Evolutionary conservation across 2,888 invertebrate species (phyloP), one percentile per base, ranked within the genome.

Genomic region (Teinopalpus imperialis): DNA sequence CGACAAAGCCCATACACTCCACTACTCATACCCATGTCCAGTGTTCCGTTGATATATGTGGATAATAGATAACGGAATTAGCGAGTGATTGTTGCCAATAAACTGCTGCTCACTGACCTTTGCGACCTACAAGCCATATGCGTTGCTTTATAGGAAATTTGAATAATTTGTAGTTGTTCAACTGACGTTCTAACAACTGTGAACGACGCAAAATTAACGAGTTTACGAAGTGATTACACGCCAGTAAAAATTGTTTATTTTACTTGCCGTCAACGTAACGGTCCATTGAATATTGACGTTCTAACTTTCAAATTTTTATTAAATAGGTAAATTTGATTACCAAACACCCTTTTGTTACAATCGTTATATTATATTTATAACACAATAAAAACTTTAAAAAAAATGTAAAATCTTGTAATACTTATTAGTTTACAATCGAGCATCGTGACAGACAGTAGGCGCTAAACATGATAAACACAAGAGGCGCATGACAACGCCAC

Each of bases 401-500:
- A 2, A 16, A 4, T 16, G 16, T 13, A 31, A 24, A 26, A 42
- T 6, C 23, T 37, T 18, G 13, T 20, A 14, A 20, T 8, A 32
- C n/a, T 32, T 10, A 32, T n/a, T 14, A 37, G 27, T 29, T 27
- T 24, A 44, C 44, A 44, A 49, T 49, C 24, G 21, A 27, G 29
- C 47, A 45, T 45, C 49, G 44, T 58, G 54, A 60, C 54, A 47
- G 46, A 47, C 48, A 49, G 52, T 67, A 64, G 73, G 69, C 73
- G 72, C 69, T 67, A 75, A 74, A 79, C 79, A 75, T 72, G 73
- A 79, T 79, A 80, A 82, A 83, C 74, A 74, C 72, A 76, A 81
- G 81, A 80, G 78, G 81, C 76, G 75, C 82, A 81, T 83, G 80
- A 80, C 75, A 78, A 68, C 69, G 66, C 61, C 63, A 59, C 66